Percentiles rank a stretch among this genome's conserved stretches.
Conservation (phyloP, 2,113 vertebrate species). For the Vulpes vulpes region DNA sequence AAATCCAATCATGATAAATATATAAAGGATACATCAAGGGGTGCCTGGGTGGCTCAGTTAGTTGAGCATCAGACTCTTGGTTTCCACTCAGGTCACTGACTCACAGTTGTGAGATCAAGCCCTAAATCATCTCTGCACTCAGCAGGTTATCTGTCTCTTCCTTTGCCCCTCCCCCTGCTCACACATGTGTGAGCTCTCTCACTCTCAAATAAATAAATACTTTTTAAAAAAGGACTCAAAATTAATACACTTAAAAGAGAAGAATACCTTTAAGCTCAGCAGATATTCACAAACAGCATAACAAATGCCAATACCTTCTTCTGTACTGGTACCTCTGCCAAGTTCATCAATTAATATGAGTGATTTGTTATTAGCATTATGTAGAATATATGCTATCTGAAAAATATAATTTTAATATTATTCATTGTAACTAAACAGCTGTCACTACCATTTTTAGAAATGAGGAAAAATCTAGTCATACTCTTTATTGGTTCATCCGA, state of each 20-base stretch:
- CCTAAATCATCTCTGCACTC: not conserved
- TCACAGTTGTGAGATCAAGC: not conserved
- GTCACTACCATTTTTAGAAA: conserved; percentile 33
- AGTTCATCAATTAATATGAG: conserved; percentile 98
- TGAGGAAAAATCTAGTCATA: conserved; percentile 4
- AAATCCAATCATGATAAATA: conserved; percentile 3
- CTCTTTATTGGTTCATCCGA: conserved; percentile 40
- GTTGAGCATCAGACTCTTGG: not conserved
- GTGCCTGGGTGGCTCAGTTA: not conserved
- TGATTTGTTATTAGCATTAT: conserved; percentile 95
- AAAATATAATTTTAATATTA: conserved; percentile 75
- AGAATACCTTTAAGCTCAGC: conserved; percentile 93
- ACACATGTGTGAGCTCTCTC: not conserved
- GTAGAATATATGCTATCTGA: conserved; percentile 97
- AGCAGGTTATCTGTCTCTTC: not conserved
- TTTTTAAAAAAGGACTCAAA: not conserved
- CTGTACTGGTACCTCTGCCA: conserved; percentile 96
- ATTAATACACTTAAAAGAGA: conserved; percentile 46
- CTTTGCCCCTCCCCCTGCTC: not conserved
- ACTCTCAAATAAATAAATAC: not conserved
- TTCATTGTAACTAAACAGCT: conserved; percentile 47
- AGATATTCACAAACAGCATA: conserved; percentile 96
- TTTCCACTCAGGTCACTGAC: not conserved
- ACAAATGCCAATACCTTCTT: conserved; percentile 97
- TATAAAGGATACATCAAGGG: not conserved